Base-by-base conservation (phyloP, 1,140 invertebrate genomes). In the Zaprionus gabonicus region DNA sequence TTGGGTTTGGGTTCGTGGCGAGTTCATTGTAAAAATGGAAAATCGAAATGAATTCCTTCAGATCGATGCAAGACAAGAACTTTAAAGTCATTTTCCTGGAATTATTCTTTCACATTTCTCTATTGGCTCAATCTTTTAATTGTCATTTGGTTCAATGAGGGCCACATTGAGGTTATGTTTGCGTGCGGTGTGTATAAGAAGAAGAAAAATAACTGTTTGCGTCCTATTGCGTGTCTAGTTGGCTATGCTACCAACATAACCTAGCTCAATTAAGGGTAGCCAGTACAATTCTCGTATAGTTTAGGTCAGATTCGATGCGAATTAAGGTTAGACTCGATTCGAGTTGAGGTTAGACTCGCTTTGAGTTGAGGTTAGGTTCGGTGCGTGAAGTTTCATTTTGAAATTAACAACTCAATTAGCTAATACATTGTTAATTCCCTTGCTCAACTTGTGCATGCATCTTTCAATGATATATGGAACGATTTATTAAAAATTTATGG, bases 231-330 rank as follows among this genome's bases (percentile, higher is more conserved):
- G 77, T 81, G 69, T 69, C 71, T 20, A 38, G 66, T 67, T 84
- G 53, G 44, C 56, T 79, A 90, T 81, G 84, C 78, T 69, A 85
- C 85, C 85, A 88, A 81, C 82, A 88, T 84, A 49, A 49, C 53
- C 46, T 70, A 79, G 31, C 78, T 80, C 78, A 81, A 81, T 81
- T 81, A 44, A 23, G 3, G n/a, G 46, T 12, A 13, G 10, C 46
- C 25, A 12, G 46, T 25, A 20, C 17, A 23, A 51, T 13, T 1
- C 4, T 10, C 12, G 20, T 20, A 9, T 25, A 25, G 20, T 56
- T 56, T 27, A 56, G 53, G 53, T 56, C 31, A 56, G 27, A 3
- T n/a, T 56, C n/a, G 41, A 7, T 25, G 1, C 20, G 23, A 25
- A 9, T 56, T 56, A 27, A 56, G 53, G 53, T 56, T 56, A 56